These are phyloP conservation scores for Bombus vancouverensis DNA, from an alignment of 1,140 invertebrate genomes.

Conservation along the genomic window DNA sequence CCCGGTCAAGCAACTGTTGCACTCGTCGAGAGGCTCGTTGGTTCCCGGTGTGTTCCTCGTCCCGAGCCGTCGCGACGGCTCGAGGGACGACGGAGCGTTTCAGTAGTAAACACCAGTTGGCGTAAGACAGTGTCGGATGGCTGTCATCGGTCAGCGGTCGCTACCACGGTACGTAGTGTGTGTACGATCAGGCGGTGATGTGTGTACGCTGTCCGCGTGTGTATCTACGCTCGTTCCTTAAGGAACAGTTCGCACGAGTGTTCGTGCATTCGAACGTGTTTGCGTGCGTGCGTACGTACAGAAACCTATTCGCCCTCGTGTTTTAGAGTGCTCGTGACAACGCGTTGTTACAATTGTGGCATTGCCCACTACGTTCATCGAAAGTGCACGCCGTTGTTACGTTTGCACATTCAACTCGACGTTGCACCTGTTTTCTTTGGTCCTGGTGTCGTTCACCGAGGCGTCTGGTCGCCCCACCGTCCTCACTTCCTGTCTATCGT, in stretches of 20 bases:
- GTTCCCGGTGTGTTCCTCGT: conserved; percentile 41
- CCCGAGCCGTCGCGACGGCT: conserved; percentile 17
- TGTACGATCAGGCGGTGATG: conserved; percentile 12
- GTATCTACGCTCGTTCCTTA: conserved; percentile 5
- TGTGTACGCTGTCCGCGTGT: conserved; percentile 29
- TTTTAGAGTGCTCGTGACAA: conserved; percentile 6
- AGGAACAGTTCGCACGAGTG: conserved; percentile 2
- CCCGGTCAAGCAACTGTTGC: conserved; percentile 52
- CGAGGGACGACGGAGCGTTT: conserved; percentile 37
- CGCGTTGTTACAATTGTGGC: conserved; percentile 23
- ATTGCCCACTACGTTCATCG: conserved; percentile 10
- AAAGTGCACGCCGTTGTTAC: conserved; percentile 44
- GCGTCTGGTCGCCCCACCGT: not conserved
- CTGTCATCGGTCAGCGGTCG: conserved; percentile 25
- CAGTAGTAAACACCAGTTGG: conserved; percentile 68
- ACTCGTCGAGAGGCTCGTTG: conserved; percentile 26
- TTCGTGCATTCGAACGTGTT: conserved; percentile 14
- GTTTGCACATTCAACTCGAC: not conserved
- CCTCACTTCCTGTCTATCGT: conserved; percentile 20
- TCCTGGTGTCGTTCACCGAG: conserved; percentile 30
- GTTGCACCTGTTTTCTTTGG: conserved; percentile 14
- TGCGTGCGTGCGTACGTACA: conserved; percentile 3
- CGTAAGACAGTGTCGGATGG: conserved; percentile 33
- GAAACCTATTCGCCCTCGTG: conserved; percentile 28
- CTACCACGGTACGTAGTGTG: conserved; percentile 11